Evolutionary conservation across 2,888 invertebrate species (phyloP).

Genomic region (Deilephila elpenor): DNA sequence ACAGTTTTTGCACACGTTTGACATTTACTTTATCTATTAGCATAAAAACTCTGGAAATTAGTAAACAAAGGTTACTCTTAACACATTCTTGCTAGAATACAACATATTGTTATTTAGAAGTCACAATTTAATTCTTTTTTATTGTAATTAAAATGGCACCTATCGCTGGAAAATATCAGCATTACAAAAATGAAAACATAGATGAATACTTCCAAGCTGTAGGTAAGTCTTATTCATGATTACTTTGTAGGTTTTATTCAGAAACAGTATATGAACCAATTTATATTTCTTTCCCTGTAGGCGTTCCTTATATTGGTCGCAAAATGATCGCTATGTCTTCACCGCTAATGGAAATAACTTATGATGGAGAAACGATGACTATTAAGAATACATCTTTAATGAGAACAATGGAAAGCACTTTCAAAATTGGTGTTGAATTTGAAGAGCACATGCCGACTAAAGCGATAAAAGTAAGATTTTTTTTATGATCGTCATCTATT

Average conservation of each 20-base stretch:
- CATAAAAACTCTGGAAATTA: no score
- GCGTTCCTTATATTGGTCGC: slow-evolving; percentile 86
- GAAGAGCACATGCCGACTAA: slow-evolving; percentile 87
- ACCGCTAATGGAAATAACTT: slow-evolving; percentile 84
- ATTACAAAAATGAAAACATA: slow-evolving; percentile 87
- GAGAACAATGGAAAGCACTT: slow-evolving; percentile 81
- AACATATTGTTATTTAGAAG: no score
- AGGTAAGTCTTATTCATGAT: slow-evolving; percentile 72
- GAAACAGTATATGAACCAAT: neutral
- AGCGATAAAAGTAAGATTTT: slow-evolving; percentile 66
- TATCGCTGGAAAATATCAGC: slow-evolving; percentile 86
- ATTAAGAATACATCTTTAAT: slow-evolving; percentile 84
- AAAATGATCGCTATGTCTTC: slow-evolving; percentile 87
- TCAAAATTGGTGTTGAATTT: slow-evolving; percentile 86
- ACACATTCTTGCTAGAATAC: neutral
- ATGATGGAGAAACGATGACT: slow-evolving; percentile 83
- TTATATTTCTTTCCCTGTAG: slow-evolving; percentile 59
- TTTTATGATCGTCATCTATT: neutral
- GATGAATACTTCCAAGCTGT: slow-evolving; percentile 86
- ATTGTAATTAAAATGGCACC: slow-evolving; percentile 74
- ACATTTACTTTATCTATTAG: neutral
- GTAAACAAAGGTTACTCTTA: neutral
- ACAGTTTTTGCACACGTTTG: neutral
- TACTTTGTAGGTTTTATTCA: neutral
- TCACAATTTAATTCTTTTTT: neutral